phyloP scores from a whole-genome alignment of 2,113 vertebrate species.

The Hypocryptadius cinnamomeus region DNA sequence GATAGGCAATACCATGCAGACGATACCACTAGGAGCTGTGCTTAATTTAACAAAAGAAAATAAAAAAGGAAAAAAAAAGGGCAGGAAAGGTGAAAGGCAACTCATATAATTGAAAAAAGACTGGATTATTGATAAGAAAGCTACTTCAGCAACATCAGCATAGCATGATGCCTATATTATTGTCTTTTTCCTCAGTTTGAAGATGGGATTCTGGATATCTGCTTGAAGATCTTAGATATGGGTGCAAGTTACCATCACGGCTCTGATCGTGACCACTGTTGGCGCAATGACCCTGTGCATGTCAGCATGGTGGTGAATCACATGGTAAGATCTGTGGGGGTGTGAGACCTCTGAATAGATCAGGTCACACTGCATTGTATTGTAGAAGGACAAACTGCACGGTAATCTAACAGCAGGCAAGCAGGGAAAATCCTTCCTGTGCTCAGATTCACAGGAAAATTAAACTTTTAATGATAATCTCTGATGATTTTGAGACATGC shows the following conservation, averaged over 20 bases:
- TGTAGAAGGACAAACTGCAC: not conserved
- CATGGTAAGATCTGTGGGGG: conserved; percentile 13
- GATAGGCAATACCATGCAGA: not conserved
- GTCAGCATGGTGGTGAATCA: conserved; percentile 54
- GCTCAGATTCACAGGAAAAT: not conserved
- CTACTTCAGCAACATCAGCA: not conserved
- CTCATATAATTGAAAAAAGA: not conserved
- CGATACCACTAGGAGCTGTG: not conserved
- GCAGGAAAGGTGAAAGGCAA: not conserved
- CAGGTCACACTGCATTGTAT: not conserved
- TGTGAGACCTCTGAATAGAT: not conserved
- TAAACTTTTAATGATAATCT: not conserved
- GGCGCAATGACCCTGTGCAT: conserved; percentile 47
- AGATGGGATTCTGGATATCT: conserved; percentile 55
- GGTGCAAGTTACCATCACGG: conserved; percentile 37
- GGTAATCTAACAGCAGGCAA: not conserved
- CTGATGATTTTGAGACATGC: not conserved
- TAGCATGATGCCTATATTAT: not conserved
- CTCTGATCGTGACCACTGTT: conserved; percentile 31
- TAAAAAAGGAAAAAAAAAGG: too few relatives aligned
- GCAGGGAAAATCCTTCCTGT: not conserved
- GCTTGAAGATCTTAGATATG: conserved; percentile 50
- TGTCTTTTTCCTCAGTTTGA: conserved; percentile 34
- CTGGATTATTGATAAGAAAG: not conserved
- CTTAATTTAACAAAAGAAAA: not conserved